Conservation (phyloP, 2,113 vertebrate species). For the Heliornis fulica region DNA sequence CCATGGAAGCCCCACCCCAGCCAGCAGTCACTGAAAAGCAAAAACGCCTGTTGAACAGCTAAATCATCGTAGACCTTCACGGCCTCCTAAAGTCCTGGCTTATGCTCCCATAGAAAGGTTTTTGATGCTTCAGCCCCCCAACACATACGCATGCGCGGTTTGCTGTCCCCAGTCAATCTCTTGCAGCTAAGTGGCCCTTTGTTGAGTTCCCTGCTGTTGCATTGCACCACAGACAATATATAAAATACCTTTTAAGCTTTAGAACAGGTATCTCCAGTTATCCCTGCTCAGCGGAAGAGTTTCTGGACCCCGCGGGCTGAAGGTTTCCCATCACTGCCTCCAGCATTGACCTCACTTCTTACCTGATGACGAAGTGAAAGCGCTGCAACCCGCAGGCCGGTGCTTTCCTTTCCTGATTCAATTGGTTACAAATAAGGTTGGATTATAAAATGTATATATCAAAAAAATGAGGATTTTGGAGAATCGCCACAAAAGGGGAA, state of each 20-base stretch:
- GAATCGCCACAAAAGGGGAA: conserved; percentile 38
- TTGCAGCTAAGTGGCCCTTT: conserved; percentile 58
- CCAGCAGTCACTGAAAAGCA: conserved; percentile 6
- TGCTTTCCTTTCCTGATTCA: background rate
- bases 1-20: conserved; percentile 6
- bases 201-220: conserved; percentile 51
- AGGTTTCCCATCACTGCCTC: conserved; percentile 20
- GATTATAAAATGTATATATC: conserved; percentile 22
- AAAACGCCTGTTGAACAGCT: conserved; percentile 40
- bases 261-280: conserved; percentile 45
- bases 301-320: conserved; percentile 39
- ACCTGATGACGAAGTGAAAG: background rate
- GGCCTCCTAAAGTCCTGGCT: conserved; percentile 27
- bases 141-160: background rate
- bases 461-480: conserved; percentile 15
- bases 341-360: conserved; percentile 39
- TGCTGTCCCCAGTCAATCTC: conserved; percentile 34
- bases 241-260: background rate
- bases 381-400: background rate
- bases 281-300: background rate
- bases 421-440: conserved; percentile 4
- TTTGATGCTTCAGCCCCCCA: background rate
- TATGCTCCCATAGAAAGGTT: background rate
- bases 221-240: background rate
- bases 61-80: background rate